Percentiles rank a stretch among this genome's conserved stretches.
These are phyloP conservation scores for Synanthedon vespiformis DNA, from an alignment of 2,888 invertebrate species.

Conservation along the genomic window DNA sequence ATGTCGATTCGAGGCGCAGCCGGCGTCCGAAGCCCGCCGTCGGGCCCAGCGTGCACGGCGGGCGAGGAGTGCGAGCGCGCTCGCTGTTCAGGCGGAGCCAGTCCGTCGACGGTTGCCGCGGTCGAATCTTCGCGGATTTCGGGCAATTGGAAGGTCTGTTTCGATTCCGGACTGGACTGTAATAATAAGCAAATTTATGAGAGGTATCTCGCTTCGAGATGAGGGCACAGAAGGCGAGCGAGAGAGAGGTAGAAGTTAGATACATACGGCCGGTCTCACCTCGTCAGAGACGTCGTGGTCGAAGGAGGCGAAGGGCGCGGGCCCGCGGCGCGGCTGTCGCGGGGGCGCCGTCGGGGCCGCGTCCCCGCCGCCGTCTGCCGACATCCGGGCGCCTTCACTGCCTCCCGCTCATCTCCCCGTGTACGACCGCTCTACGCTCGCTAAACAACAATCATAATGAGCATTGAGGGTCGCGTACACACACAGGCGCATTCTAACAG, in stretches of 20 bases:
- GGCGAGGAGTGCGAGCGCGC: conserved; percentile 57
- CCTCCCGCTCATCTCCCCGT: conserved; percentile 1
- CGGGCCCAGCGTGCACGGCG: conserved; percentile 18
- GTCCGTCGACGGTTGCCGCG: conserved; percentile 17
- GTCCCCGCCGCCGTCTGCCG: conserved; percentile 6
- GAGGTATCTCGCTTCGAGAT: conserved; percentile 3
- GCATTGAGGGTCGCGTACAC: not conserved
- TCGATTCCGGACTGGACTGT: conserved; percentile 73
- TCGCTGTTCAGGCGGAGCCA: conserved; percentile 43
- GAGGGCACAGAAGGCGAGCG: conserved; percentile 14
- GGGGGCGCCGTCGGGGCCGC: conserved; percentile 18
- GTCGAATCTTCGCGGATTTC: conserved; percentile 63
- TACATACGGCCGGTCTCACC: conserved; percentile 75
- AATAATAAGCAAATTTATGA: conserved; percentile 1
- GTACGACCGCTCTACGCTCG: not conserved
- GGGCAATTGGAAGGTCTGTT: conserved; percentile 66
- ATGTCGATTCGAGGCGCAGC: conserved; percentile 89
- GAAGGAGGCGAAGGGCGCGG: conserved; percentile 94
- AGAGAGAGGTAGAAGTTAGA: conserved; percentile 27
- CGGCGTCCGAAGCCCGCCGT: conserved; percentile 67
- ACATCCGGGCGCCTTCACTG: conserved; percentile 4
- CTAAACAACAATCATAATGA: not conserved
- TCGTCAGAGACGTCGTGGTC: conserved; percentile 88
- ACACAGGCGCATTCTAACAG: not conserved
- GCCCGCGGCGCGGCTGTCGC: conserved; percentile 85